phyloP scores from a whole-genome alignment of 2,113 vertebrate genomes.

The Rhegmatorhina hoffmannsi region DNA sequence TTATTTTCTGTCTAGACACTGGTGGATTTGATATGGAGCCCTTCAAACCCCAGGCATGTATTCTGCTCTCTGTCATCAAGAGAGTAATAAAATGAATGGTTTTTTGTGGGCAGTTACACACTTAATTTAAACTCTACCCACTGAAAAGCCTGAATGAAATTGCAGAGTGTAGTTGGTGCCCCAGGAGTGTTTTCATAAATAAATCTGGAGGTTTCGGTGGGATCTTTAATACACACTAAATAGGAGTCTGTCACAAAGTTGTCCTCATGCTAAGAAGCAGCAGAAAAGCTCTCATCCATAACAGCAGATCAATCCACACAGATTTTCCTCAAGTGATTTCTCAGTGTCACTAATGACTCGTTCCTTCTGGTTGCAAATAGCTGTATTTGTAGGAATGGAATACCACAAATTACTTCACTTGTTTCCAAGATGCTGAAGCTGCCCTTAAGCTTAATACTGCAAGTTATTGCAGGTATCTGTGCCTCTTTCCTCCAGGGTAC shows the following conservation, averaged over 20 bases:
- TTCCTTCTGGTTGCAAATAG: constrained; percentile 13
- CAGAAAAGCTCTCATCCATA: neutral
- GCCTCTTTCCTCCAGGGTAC: neutral
- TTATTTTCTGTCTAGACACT: constrained; percentile 42
- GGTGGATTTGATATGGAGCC: constrained; percentile 1
- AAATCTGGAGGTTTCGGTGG: constrained; percentile 33
- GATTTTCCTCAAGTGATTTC: constrained; percentile 44
- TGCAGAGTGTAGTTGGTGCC: neutral
- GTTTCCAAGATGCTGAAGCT: constrained; percentile 29
- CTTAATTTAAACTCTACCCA: constrained; percentile 24
- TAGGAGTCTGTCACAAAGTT: neutral
- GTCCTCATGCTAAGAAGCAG: neutral
- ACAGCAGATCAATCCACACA: constrained; percentile 5
- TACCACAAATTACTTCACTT: constrained; percentile 23
- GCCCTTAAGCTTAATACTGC: constrained; percentile 27
- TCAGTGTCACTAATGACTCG: neutral
- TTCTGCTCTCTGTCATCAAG: constrained; percentile 9
- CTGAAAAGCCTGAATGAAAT: constrained; percentile 41
- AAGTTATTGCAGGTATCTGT: constrained; percentile 45
- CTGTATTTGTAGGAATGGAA: neutral
- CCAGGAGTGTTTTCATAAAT: constrained; percentile 37
- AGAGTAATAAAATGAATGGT: neutral
- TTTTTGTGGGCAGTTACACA: neutral
- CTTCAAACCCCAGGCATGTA: neutral
- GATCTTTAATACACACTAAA: constrained; percentile 40